Evolutionary conservation across 2,888 invertebrate species (phyloP).

Genomic region (Aspidiotus destructor): DNA sequence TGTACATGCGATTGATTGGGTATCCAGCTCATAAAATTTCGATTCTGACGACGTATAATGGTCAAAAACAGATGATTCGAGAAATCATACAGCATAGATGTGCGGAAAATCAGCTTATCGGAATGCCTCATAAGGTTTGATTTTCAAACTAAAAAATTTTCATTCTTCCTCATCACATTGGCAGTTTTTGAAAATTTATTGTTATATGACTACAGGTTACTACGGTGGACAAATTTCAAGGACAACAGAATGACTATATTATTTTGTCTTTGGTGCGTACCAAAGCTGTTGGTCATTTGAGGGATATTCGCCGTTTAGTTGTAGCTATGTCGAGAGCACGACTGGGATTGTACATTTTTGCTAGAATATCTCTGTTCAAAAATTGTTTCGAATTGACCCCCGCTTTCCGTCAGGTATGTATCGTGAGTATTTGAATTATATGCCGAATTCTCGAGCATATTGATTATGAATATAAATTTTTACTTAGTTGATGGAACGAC

Average conservation of each 20-base stretch:
- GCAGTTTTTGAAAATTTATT: neutral
- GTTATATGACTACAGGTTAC: conserved; percentile 51
- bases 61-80: conserved; percentile 92
- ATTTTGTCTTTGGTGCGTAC: conserved; percentile 91
- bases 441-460: neutral
- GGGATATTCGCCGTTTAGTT: conserved; percentile 90
- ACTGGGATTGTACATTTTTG: conserved; percentile 92
- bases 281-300: conserved; percentile 91
- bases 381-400: conserved; percentile 96
- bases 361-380: conserved; percentile 79
- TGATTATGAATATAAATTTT: conserved; percentile 7
- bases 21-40: conserved; percentile 96
- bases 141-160: neutral
- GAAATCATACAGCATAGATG: conserved; percentile 92
- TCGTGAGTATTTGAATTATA: neutral
- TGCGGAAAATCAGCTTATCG: conserved; percentile 88
- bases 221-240: conserved; percentile 98
- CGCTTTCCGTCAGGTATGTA: conserved; percentile 73
- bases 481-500: conserved; percentile 64
- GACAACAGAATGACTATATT: conserved; percentile 98
- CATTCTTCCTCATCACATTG: neutral
- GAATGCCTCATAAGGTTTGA: conserved; percentile 72
- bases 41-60: conserved; percentile 97
- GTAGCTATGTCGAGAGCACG: conserved; percentile 97
- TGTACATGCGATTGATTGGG: conserved; percentile 95